phyloP scores from a whole-genome alignment of 2,888 invertebrate genomes.

The Caenorhabditis uteleia region DNA sequence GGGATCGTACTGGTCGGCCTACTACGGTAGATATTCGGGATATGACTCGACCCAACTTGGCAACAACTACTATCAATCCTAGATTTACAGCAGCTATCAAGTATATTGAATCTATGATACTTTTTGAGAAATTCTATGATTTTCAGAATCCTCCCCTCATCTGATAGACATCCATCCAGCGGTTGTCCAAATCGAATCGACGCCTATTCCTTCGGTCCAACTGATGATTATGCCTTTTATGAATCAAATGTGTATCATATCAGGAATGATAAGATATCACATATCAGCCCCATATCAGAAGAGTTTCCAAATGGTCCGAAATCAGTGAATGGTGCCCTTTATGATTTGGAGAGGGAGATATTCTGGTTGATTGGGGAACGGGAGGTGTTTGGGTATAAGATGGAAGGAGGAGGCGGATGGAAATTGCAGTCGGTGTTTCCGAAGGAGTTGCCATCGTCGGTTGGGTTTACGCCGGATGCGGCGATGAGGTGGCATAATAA shows the following conservation, averaged over 20 bases:
- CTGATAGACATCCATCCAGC: slow-evolving; percentile 21
- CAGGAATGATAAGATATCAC: slow-evolving; percentile 22
- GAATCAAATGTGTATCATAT: slow-evolving; percentile 17
- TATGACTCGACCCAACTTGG: not conserved
- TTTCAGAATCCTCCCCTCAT: slow-evolving; percentile 27
- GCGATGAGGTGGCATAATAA: slow-evolving; percentile 48
- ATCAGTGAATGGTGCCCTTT: slow-evolving; percentile 41
- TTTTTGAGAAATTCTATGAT: not conserved
- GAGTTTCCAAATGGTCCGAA: slow-evolving; percentile 32
- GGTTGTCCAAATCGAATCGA: slow-evolving; percentile 36
- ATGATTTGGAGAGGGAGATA: slow-evolving; percentile 40
- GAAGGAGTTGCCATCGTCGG: slow-evolving; percentile 31
- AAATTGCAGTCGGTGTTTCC: slow-evolving; percentile 20
- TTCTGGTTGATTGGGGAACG: slow-evolving; percentile 31
- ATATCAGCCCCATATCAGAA: not conserved
- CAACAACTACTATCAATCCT: slow-evolving; percentile 19
- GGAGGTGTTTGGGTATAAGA: slow-evolving; percentile 29
- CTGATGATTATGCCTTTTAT: slow-evolving; percentile 25
- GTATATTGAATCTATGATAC: slow-evolving; percentile 2
- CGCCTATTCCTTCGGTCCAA: slow-evolving; percentile 28
- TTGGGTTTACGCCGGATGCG: slow-evolving; percentile 42
- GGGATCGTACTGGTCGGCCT: not conserved
- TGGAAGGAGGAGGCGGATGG: slow-evolving; percentile 6
- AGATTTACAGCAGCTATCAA: slow-evolving; percentile 25
- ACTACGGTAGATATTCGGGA: slow-evolving; percentile 4